Conservation (phyloP, 2,797 vertebrate genomes). For the Sebastes nivosus region DNA sequence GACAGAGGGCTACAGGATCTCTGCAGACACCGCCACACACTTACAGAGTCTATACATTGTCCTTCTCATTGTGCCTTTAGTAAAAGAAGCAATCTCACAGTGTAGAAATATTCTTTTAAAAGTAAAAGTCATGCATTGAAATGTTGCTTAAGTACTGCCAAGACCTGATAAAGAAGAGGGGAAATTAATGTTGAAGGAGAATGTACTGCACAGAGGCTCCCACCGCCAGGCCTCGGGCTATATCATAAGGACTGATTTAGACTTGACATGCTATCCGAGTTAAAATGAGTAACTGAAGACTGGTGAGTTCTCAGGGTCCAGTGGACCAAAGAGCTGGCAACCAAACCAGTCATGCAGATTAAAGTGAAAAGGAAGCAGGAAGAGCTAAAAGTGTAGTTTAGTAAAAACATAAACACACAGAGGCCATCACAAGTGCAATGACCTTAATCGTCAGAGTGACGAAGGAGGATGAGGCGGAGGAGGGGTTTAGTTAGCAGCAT, state of each 20-base stretch:
- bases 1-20: not conserved
- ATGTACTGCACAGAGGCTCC: not conserved
- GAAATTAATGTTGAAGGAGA: not conserved
- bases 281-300: not conserved
- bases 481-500: slow-evolving; percentile 15
- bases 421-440: slow-evolving; percentile 25
- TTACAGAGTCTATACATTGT: not conserved
- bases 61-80: not conserved
- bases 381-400: slow-evolving; percentile 6
- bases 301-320: not conserved
- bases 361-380: not conserved
- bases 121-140: not conserved
- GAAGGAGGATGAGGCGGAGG: slow-evolving; percentile 31
- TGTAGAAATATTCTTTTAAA: not conserved
- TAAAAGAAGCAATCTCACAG: not conserved
- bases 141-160: too few species aligned
- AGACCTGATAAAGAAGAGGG: not conserved
- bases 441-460: slow-evolving; percentile 51
- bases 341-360: not conserved
- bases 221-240: not conserved
- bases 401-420: slow-evolving; percentile 46
- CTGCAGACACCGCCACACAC: not conserved
- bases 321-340: not conserved
- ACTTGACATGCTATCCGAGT: not conserved
- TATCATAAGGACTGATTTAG: not conserved